Conservation (phyloP, 2,113 vertebrate species). For the Leptocoma aspasia region DNA sequence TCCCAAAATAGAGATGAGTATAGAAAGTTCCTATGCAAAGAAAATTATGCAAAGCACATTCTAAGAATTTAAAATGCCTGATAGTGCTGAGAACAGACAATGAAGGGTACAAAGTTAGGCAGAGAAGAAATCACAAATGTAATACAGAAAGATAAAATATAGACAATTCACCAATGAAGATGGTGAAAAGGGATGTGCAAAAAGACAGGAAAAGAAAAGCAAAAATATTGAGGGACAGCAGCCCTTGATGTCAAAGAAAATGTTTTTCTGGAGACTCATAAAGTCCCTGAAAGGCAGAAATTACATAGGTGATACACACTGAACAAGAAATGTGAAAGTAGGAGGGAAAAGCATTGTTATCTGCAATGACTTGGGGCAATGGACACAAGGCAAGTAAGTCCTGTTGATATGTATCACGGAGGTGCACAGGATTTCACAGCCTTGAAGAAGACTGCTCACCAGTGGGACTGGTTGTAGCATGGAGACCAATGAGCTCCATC, state of each 20-base stretch:
- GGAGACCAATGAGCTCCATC: accelerated
- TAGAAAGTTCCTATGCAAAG: neutral
- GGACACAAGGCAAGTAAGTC: neutral
- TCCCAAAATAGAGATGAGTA: neutral
- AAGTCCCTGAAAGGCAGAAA: neutral
- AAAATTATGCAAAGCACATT: neutral
- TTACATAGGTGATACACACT: neutral
- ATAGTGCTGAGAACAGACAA: neutral
- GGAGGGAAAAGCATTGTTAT: neutral
- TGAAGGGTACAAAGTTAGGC: neutral
- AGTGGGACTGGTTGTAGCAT: accelerated
- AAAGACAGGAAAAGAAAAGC: neutral
- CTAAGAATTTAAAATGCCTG: neutral
- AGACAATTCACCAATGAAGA: neutral
- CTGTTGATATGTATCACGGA: neutral
- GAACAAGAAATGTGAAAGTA: neutral
- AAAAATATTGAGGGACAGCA: neutral
- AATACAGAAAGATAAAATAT: neutral
- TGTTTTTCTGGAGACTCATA: neutral
- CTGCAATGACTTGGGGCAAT: neutral
- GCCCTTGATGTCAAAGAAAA: neutral
- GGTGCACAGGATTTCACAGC: neutral
- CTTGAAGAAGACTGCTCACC: neutral
- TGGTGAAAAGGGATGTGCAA: neutral
- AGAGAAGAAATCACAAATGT: neutral